Evolutionary conservation across 2,888 invertebrate species (phyloP).

Genomic region (Alentia gelatinosa): DNA sequence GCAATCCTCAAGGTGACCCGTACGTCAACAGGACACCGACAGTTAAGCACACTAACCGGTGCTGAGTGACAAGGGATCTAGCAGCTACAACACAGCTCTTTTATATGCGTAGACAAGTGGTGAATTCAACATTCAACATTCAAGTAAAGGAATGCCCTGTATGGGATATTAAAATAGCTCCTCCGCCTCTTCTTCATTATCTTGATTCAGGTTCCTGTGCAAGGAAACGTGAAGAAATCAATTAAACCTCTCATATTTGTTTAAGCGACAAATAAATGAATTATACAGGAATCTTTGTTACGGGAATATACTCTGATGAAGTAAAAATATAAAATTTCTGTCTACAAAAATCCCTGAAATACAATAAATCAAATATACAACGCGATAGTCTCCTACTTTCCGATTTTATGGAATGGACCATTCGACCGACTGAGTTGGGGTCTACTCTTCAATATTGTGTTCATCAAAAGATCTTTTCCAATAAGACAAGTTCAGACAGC

Average conservation of each 20-base stretch:
- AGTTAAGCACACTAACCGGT: too few species aligned
- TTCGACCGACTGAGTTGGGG: not conserved
- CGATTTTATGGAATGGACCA: not conserved
- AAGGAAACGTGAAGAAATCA: not conserved
- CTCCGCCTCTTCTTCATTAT: not conserved
- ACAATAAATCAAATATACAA: not conserved
- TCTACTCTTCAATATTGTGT: not conserved
- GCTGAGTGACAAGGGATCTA: not conserved
- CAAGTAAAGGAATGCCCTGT: not conserved
- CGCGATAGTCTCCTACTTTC: not conserved
- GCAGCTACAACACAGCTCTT: not conserved
- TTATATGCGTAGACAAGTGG: not conserved
- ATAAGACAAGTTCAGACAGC: not conserved
- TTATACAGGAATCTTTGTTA: not conserved
- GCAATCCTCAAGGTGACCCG: too few species aligned
- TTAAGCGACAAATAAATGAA: not conserved
- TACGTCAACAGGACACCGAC: too few species aligned
- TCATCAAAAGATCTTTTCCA: not conserved
- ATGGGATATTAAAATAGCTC: not conserved
- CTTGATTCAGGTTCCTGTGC: not conserved
- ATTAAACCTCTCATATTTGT: not conserved
- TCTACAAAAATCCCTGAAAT: not conserved
- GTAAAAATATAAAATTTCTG: not conserved
- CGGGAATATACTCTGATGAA: not conserved
- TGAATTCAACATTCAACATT: not conserved